Evolutionary conservation across 2,113 vertebrate genomes (phyloP).

Genomic region (Pseudorhombus dupliciocellatus): DNA sequence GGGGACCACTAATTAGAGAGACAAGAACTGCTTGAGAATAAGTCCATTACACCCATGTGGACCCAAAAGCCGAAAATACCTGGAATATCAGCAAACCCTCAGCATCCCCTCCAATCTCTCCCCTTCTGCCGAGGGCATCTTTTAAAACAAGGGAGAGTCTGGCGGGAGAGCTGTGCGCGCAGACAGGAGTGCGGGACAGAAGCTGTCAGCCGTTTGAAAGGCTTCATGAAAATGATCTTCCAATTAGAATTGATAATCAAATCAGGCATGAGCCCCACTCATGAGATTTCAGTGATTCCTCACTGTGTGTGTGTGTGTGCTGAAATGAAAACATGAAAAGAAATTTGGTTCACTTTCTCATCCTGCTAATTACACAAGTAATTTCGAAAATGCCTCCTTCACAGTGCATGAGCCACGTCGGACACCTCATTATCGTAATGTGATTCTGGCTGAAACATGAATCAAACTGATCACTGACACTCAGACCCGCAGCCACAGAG

Average conservation of each 20-base stretch:
- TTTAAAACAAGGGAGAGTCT: conserved; percentile 63
- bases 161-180: conserved; percentile 54
- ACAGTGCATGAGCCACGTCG: conserved; percentile 93
- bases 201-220: conserved; percentile 92
- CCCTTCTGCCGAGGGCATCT: conserved; percentile 83
- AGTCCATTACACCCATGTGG: conserved; percentile 93
- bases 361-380: conserved; percentile 96
- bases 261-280: conserved; percentile 88
- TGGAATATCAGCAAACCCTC: conserved; percentile 86
- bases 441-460: conserved; percentile 92
- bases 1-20: conserved; percentile 94
- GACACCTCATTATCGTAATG: conserved; percentile 91
- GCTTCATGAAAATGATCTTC: conserved; percentile 96
- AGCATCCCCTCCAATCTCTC: conserved; percentile 78
- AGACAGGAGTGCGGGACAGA: conserved; percentile 82
- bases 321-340: conserved; percentile 92
- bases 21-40: conserved; percentile 92
- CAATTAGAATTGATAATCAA: conserved; percentile 97
- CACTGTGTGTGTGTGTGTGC: conserved; percentile 46
- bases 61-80: conserved; percentile 87
- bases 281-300: conserved; percentile 87
- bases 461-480: conserved; percentile 89
- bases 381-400: conserved; percentile 90
- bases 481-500: conserved; percentile 16
- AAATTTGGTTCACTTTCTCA: conserved; percentile 96